phyloP scores from a whole-genome alignment of 2,113 vertebrate genomes.

The Pteronura brasiliensis region DNA sequence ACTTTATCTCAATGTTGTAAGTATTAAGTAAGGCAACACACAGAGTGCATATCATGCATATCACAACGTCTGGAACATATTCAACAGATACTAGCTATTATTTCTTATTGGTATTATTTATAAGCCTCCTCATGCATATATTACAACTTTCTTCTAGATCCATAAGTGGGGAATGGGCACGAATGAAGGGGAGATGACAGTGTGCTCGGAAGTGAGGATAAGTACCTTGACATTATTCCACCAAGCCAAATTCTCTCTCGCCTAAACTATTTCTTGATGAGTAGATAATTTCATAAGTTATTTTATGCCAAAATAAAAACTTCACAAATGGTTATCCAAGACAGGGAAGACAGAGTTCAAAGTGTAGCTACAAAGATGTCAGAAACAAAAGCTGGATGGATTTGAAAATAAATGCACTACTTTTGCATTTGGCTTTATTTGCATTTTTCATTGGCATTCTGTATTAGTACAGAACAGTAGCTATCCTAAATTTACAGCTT shows the following conservation, averaged over 20 bases:
- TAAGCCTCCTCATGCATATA: neutral
- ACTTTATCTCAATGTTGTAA: neutral
- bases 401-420: neutral
- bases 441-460: slow-evolving; percentile 27
- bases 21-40: neutral
- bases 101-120: neutral
- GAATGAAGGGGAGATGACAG: neutral
- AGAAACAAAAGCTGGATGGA: slow-evolving; percentile 16
- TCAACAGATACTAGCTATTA: neutral
- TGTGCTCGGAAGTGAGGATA: neutral
- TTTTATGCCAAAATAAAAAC: slow-evolving; percentile 4
- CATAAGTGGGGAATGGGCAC: neutral
- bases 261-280: neutral
- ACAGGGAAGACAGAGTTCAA: slow-evolving; percentile 34
- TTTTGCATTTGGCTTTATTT: neutral
- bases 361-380: slow-evolving; percentile 14
- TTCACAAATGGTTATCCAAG: neutral
- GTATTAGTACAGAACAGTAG: neutral
- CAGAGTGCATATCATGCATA: neutral
- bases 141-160: neutral
- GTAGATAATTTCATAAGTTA: neutral
- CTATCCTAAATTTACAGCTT: slow-evolving; percentile 23
- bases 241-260: neutral
- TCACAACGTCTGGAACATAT: neutral
- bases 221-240: accelerated